A percentile compares a stretch with the other conserved stretches of the same genome.
Conservation (phyloP, 2,797 vertebrate genomes). For the Uromys caudimaculatus region DNA sequence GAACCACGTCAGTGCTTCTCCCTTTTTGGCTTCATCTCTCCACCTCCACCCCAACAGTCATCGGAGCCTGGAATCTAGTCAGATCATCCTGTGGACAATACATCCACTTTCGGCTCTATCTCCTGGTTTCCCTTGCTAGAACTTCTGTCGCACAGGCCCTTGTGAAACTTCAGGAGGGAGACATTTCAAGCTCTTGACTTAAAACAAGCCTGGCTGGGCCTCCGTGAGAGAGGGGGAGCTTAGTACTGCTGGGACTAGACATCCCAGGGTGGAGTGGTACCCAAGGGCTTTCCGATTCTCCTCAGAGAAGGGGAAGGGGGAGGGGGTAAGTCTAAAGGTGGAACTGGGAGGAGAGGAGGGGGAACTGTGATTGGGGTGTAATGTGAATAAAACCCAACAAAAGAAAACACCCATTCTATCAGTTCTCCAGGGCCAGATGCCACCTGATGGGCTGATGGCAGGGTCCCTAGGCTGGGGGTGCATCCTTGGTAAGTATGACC, state of each 20-base stretch:
- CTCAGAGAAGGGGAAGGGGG: neutral
- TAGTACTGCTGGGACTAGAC: neutral
- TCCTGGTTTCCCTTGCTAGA: neutral
- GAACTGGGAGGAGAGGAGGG: neutral
- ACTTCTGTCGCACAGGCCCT: neutral
- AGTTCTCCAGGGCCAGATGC: neutral
- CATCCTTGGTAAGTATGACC: neutral
- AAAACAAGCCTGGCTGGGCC: neutral
- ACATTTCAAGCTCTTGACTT: slow-evolving; percentile 9
- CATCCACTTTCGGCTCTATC: neutral
- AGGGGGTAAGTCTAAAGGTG: neutral
- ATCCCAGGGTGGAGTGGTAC: neutral
- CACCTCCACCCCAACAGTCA: neutral
- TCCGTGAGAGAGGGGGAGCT: neutral
- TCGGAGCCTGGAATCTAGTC: neutral
- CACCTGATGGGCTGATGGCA: neutral
- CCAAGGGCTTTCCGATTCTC: neutral
- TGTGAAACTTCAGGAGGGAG: neutral
- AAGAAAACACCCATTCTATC: neutral
- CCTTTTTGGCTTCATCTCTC: neutral
- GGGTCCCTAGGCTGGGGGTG: neutral
- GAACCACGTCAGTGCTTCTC: neutral
- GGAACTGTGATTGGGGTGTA: neutral
- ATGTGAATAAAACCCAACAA: neutral
- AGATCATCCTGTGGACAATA: neutral